These are phyloP conservation scores for Tor tambroides DNA, from an alignment of 2,113 vertebrate genomes.

Conservation along the genomic window DNA sequence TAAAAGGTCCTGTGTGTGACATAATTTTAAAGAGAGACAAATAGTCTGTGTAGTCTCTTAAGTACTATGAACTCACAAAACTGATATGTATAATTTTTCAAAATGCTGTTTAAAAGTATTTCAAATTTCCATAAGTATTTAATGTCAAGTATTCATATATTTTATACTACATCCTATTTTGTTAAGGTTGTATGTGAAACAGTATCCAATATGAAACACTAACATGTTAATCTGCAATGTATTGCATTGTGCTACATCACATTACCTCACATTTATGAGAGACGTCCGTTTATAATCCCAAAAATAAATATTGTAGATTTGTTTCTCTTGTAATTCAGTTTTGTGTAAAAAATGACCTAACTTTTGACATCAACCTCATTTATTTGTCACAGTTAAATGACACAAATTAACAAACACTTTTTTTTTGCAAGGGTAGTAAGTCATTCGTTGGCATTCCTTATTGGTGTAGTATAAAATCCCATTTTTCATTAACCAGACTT, in stretches of 20 bases:
- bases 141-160: no score
- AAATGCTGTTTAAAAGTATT: no score
- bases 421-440: background rate
- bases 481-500: constrained; percentile 9
- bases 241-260: background rate
- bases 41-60: no score
- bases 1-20: background rate
- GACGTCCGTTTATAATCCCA: background rate
- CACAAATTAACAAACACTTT: background rate
- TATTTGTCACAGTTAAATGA: background rate
- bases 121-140: no score
- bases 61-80: no score
- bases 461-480: background rate
- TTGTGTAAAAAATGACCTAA: background rate
- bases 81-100: no score
- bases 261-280: background rate
- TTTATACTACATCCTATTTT: no score
- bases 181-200: background rate
- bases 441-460: background rate
- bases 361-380: background rate
- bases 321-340: background rate
- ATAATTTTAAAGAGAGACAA: background rate
- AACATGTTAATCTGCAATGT: background rate
- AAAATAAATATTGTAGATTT: background rate
- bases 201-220: background rate